Evolutionary conservation across 2,113 vertebrate species (phyloP).

Genomic region (Patagioenas fasciata): DNA sequence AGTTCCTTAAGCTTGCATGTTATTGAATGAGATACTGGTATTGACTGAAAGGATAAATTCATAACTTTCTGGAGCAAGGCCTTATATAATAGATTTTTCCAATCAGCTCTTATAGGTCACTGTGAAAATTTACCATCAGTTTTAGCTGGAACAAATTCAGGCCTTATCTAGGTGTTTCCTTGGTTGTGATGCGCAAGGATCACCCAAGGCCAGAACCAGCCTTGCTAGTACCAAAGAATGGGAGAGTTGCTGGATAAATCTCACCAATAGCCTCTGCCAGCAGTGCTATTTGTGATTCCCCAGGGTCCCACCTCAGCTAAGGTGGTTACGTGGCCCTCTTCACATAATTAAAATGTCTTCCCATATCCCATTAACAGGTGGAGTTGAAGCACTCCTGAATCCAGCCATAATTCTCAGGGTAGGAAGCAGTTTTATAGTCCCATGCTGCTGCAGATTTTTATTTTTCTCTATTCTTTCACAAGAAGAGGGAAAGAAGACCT

Average conservation of each 20-base stretch:
- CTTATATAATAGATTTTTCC: not conserved
- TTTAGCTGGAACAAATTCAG: not conserved
- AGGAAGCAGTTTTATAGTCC: not conserved
- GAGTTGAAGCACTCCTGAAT: not conserved
- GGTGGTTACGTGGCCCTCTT: fast-evolving
- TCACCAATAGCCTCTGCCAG: not conserved
- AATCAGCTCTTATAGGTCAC: not conserved
- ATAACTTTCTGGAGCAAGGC: not conserved
- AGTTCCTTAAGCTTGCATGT: not conserved
- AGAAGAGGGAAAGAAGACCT: not conserved
- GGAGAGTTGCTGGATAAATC: not conserved
- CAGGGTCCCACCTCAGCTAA: not conserved
- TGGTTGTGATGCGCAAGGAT: not conserved
- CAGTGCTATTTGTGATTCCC: not conserved
- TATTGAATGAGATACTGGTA: not conserved
- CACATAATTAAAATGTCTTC: not conserved
- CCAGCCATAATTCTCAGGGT: not conserved
- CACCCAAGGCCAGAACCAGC: not conserved
- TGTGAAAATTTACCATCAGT: not conserved
- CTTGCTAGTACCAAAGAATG: not conserved
- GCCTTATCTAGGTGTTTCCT: not conserved
- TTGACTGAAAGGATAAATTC: not conserved
- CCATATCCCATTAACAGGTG: not conserved
- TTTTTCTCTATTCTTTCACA: not conserved
- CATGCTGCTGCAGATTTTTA: not conserved